A percentile compares a stretch with the other conserved stretches of the same genome.
phyloP scores from a whole-genome alignment of 2,888 invertebrate genomes.

The Drosophila diplacantha region DNA sequence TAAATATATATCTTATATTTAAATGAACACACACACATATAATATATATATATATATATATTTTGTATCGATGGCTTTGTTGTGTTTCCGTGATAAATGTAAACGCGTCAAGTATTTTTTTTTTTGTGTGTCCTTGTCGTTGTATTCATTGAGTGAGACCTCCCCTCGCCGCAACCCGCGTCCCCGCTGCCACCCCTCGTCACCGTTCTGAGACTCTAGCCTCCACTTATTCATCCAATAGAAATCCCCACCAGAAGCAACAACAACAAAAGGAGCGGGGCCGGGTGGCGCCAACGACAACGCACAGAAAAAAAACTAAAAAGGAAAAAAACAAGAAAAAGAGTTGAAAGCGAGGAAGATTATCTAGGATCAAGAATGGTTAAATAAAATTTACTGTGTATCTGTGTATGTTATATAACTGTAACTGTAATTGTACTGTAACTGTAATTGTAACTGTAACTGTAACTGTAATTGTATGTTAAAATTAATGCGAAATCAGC shows the following conservation, averaged over 20 bases:
- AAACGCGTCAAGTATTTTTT: slow-evolving; percentile 59
- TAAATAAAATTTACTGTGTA: slow-evolving; percentile 43
- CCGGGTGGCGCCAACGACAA: slow-evolving; percentile 37
- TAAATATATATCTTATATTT: slow-evolving; percentile 41
- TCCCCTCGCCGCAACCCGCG: slow-evolving; percentile 20
- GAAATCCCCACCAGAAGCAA: slow-evolving; percentile 9
- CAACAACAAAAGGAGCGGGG: slow-evolving; percentile 6
- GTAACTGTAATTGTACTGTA: slow-evolving; percentile 24
- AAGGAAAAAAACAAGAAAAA: background rate
- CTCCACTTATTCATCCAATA: slow-evolving; percentile 10
- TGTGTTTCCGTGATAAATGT: slow-evolving; percentile 73
- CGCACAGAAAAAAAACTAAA: slow-evolving; percentile 20
- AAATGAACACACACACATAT: slow-evolving; percentile 27
- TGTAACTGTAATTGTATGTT: slow-evolving; percentile 37
- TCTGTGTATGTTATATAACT: slow-evolving; percentile 41
- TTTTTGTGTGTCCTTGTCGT: slow-evolving; percentile 29
- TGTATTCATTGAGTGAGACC: slow-evolving; percentile 38
- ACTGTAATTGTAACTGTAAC: slow-evolving; percentile 32
- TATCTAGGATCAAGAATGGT: slow-evolving; percentile 30
- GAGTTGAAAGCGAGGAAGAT: slow-evolving; percentile 12
- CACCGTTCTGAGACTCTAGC: background rate
- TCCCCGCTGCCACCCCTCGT: slow-evolving; percentile 1
- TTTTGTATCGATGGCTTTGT: slow-evolving; percentile 68
- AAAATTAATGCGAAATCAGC: slow-evolving; percentile 30
- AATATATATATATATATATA: slow-evolving; percentile 39